phyloP scores from a whole-genome alignment of 2,113 vertebrate genomes.

The Ondatra zibethicus region DNA sequence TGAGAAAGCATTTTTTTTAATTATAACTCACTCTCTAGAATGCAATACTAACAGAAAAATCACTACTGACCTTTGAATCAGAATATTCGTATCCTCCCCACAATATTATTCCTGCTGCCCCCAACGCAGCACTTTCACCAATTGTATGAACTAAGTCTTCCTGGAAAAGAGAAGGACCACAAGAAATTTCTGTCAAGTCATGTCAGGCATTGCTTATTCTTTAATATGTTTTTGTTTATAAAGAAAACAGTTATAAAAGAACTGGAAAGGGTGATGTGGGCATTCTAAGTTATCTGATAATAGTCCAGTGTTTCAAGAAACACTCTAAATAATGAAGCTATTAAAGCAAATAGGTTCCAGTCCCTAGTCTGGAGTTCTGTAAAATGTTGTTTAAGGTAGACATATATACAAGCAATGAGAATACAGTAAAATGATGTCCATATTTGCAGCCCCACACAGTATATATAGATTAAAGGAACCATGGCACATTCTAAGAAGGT shows the following conservation, averaged over 20 bases:
- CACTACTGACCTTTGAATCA: slow-evolving; percentile 81
- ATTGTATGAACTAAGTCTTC: slow-evolving; percentile 92
- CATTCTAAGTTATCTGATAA: slow-evolving; percentile 8
- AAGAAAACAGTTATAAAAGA: neutral
- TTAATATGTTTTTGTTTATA: neutral
- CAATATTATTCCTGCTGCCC: slow-evolving; percentile 93
- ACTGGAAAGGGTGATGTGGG: neutral
- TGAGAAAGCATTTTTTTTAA: neutral
- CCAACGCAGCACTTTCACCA: slow-evolving; percentile 94
- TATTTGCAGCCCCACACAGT: neutral
- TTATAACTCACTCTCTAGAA: neutral
- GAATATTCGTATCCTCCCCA: slow-evolving; percentile 89
- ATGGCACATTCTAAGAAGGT: neutral
- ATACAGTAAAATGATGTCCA: neutral
- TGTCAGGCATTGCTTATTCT: neutral
- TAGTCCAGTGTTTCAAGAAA: neutral
- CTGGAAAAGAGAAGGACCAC: slow-evolving; percentile 83
- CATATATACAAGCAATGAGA: neutral
- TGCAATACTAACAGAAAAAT: neutral
- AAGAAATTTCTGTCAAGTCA: neutral
- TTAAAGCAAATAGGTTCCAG: neutral
- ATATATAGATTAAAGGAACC: neutral
- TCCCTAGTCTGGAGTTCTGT: neutral
- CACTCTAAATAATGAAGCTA: neutral
- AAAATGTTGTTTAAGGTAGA: neutral